Conservation (phyloP, 2,797 vertebrate genomes). For the Melanotaenia parkinsoni region DNA sequence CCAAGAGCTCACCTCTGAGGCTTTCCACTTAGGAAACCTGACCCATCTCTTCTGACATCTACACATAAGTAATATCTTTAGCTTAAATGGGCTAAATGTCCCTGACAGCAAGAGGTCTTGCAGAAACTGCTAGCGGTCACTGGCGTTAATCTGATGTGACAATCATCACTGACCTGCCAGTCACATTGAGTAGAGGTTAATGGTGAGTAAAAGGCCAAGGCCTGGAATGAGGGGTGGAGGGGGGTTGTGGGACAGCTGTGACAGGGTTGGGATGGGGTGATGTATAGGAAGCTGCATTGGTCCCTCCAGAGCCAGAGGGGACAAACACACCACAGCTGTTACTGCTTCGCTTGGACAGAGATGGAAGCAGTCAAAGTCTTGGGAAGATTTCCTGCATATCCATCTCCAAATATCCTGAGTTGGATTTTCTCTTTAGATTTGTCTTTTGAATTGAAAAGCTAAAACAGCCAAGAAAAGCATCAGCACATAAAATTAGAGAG, state of each 20-base stretch:
- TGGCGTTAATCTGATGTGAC: constrained; percentile 66
- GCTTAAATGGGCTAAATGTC: constrained; percentile 36
- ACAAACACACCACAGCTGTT: constrained; percentile 62
- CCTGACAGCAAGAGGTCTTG: constrained; percentile 53
- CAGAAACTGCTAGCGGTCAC: constrained; percentile 39
- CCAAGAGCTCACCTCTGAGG: constrained; percentile 21
- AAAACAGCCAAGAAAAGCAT: constrained; percentile 16
- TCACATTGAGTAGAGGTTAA: constrained; percentile 51
- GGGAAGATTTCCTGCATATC: constrained; percentile 46
- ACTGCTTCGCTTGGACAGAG: constrained; percentile 40
- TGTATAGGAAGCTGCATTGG: constrained; percentile 41
- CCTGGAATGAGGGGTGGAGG: background rate
- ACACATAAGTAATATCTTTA: constrained; percentile 31
- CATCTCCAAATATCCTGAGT: constrained; percentile 11
- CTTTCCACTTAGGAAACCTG: constrained; percentile 29
- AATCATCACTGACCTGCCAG: constrained; percentile 58
- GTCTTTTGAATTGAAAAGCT: constrained; percentile 14
- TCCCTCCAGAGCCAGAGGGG: constrained; percentile 31
- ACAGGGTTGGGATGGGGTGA: constrained; percentile 5
- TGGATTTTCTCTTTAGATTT: constrained; percentile 37
- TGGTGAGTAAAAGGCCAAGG: constrained; percentile 54
- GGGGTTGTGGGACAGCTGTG: constrained; percentile 9
- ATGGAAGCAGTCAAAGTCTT: constrained; percentile 45
- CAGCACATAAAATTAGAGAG: background rate
- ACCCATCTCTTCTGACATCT: constrained; percentile 38